A percentile compares a stretch with the other conserved stretches of the same genome.
Evolutionary conservation across 2,888 invertebrate species (phyloP).

Genomic region (Vanessa cardui): DNA sequence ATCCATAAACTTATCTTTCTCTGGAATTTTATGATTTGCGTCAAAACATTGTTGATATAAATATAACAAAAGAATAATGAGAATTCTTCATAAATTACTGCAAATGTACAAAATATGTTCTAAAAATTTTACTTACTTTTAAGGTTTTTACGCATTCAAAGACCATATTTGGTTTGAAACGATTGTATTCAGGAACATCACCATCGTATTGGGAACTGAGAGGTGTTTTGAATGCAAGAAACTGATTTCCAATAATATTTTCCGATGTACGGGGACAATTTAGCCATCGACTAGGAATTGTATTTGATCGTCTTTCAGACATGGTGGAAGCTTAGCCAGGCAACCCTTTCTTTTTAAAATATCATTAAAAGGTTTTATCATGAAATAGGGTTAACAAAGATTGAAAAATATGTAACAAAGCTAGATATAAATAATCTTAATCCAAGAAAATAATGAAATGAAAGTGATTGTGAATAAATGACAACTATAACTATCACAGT

Average conservation of each 20-base stretch:
- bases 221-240: slow-evolving; percentile 98
- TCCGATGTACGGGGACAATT: slow-evolving; percentile 92
- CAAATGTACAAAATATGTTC: slow-evolving; percentile 23
- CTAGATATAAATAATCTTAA: too few species aligned
- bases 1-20: slow-evolving; percentile 96
- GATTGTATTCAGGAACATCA: slow-evolving; percentile 91
- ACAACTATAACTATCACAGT: not conserved
- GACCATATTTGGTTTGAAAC: slow-evolving; percentile 95
- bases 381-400: not conserved
- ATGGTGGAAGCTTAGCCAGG: slow-evolving; percentile 45
- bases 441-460: not conserved
- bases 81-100: not conserved
- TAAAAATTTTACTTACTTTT: slow-evolving; percentile 81
- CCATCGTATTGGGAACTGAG: slow-evolving; percentile 91
- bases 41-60: slow-evolving; percentile 27
- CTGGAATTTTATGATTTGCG: slow-evolving; percentile 69
- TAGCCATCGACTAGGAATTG: slow-evolving; percentile 94
- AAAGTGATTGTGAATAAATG: not conserved
- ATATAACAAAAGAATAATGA: too few species aligned
- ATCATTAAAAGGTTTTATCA: not conserved
- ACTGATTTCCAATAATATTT: slow-evolving; percentile 89
- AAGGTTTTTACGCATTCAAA: slow-evolving; percentile 89
- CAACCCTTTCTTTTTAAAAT: not conserved
- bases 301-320: slow-evolving; percentile 77
- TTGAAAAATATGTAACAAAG: not conserved